Evolutionary conservation across 2,888 invertebrate genomes (phyloP).

Genomic region (Eilema griseolum): DNA sequence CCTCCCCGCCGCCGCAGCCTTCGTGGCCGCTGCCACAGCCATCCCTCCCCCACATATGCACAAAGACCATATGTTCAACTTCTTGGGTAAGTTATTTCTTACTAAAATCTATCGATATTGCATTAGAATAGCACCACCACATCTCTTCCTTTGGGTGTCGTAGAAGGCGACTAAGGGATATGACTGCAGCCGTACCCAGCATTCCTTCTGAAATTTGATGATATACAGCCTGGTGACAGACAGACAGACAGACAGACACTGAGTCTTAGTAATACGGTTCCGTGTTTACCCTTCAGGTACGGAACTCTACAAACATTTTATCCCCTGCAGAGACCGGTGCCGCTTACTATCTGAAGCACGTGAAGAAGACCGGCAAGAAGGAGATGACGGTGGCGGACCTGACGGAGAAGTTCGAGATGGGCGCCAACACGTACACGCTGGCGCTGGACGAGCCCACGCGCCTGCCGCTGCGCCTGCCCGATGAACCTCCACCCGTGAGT

Average conservation of each 20-base stretch:
- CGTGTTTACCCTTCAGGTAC: too few species aligned
- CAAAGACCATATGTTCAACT: constrained; percentile 81
- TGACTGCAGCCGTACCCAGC: too few species aligned
- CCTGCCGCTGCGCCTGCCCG: constrained; percentile 74
- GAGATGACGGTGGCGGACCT: constrained; percentile 72
- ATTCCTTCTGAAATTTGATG: too few species aligned
- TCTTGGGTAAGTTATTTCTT: constrained; percentile 64
- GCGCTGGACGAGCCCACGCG: constrained; percentile 70
- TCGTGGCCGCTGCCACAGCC: constrained; percentile 68
- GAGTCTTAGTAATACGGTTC: too few species aligned
- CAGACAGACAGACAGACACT: too few species aligned
- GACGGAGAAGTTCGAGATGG: constrained; percentile 80
- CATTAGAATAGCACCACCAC: too few species aligned
- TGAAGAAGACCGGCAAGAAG: constrained; percentile 74
- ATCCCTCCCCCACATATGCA: constrained; percentile 81
- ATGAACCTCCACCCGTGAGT: constrained; percentile 69
- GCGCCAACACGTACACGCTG: constrained; percentile 79
- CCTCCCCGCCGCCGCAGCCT: constrained; percentile 76
- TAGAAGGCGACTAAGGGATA: too few species aligned
- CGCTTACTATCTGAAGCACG: constrained; percentile 75
- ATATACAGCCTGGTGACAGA: too few species aligned
- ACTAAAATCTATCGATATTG: too few species aligned
- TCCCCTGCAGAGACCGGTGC: constrained; percentile 69
- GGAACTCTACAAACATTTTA: neutral
- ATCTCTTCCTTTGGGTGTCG: too few species aligned